A percentile compares a stretch with the other conserved stretches of the same genome.
Conservation (phyloP, 2,113 vertebrate genomes). For the Oryzias curvinotus region DNA sequence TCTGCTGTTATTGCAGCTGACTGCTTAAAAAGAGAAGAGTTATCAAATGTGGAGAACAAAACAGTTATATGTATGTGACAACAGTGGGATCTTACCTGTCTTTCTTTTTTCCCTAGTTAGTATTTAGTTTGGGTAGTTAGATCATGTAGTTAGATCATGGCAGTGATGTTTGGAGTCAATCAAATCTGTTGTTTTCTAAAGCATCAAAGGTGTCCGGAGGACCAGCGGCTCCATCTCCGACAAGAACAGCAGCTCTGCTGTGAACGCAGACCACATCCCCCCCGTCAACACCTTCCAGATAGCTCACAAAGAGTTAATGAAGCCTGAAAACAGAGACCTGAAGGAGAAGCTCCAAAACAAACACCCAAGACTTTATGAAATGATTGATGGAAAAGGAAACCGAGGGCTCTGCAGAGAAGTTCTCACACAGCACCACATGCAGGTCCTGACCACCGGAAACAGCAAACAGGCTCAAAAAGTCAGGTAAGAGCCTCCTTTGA, state of each 20-base stretch:
- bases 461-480: neutral
- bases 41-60: too few relatives aligned
- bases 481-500: neutral
- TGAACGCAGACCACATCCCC: constrained; percentile 13
- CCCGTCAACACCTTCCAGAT: neutral
- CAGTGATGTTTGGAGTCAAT: too few relatives aligned
- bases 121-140: too few relatives aligned
- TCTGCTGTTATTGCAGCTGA: too few relatives aligned
- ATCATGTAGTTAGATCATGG: too few relatives aligned
- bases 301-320: neutral
- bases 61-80: too few relatives aligned
- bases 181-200: neutral
- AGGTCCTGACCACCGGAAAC: constrained; percentile 14
- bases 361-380: accelerated
- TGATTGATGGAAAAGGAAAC: constrained; percentile 3
- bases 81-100: too few relatives aligned
- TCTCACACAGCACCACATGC: accelerated
- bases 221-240: neutral
- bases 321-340: accelerated
- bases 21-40: too few relatives aligned
- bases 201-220: neutral
- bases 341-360: neutral
- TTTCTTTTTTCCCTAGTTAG: too few relatives aligned
- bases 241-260: accelerated
- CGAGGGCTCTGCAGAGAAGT: constrained; percentile 3